phyloP scores from a whole-genome alignment of 2,113 vertebrate species.

The Phalacrocorax carbo region DNA sequence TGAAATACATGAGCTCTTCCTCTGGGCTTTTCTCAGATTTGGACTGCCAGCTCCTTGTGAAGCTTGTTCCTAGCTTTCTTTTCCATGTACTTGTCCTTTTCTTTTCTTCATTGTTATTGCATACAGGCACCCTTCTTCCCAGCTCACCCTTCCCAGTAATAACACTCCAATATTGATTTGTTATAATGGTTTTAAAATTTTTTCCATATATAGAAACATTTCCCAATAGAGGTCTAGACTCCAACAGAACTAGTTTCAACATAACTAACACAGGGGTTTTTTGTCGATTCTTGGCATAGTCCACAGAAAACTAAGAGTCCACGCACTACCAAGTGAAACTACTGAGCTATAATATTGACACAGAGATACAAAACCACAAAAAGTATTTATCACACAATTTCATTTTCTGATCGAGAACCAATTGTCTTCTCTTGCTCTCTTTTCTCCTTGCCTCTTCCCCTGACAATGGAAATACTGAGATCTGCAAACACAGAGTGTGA shows the following conservation, averaged over 20 bases:
- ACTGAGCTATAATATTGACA: neutral
- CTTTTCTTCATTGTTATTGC: neutral
- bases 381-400: neutral
- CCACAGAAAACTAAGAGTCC: neutral
- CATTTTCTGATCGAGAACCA: neutral
- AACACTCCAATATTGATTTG: neutral
- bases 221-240: neutral
- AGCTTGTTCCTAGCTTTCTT: neutral
- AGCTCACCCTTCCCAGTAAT: neutral
- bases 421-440: neutral
- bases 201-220: neutral
- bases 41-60: neutral
- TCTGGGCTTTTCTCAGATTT: neutral
- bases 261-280: neutral
- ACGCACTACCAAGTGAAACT: neutral
- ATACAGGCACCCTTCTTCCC: neutral
- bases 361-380: neutral
- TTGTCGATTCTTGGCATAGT: neutral
- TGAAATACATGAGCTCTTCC: neutral
- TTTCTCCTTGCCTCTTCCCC: neutral
- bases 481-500: neutral
- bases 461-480: neutral
- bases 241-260: neutral
- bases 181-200: neutral
- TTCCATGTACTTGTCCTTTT: neutral